Conservation (phyloP, 2,888 invertebrate species). For the Priapulus caudatus region DNA sequence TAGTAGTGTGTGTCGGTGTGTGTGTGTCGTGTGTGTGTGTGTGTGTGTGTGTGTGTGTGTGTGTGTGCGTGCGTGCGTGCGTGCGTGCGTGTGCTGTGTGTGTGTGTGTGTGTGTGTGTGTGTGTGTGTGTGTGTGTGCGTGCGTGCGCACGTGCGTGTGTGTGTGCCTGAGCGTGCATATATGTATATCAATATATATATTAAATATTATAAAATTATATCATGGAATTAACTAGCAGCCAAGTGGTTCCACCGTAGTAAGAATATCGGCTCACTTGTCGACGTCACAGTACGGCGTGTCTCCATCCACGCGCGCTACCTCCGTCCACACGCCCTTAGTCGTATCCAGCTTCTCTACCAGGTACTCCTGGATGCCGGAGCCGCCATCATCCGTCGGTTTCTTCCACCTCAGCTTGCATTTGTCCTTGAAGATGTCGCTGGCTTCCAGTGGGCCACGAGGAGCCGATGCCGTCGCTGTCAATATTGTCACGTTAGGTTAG, state of each 20-base stretch:
- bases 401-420: conserved; percentile 37
- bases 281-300: neutral
- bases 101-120: conserved; percentile 9
- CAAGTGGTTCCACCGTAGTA: too few species aligned
- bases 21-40: too few species aligned
- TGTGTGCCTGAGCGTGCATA: neutral
- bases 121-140: conserved; percentile 6
- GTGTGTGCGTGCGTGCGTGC: neutral
- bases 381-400: conserved; percentile 39
- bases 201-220: neutral
- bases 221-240: too few species aligned
- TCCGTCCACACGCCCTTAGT: neutral
- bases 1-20: too few species aligned
- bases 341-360: conserved; percentile 31
- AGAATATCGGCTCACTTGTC: too few species aligned
- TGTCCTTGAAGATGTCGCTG: conserved; percentile 38
- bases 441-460: conserved; percentile 36
- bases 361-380: conserved; percentile 31
- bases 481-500: too few species aligned
- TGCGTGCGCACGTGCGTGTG: neutral
- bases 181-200: neutral
- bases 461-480: neutral
- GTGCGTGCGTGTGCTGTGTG: conserved; percentile 32
- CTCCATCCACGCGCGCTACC: neutral
- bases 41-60: too few species aligned